phyloP scores from a whole-genome alignment of 2,888 invertebrate species.

The Salticus scenicus region DNA sequence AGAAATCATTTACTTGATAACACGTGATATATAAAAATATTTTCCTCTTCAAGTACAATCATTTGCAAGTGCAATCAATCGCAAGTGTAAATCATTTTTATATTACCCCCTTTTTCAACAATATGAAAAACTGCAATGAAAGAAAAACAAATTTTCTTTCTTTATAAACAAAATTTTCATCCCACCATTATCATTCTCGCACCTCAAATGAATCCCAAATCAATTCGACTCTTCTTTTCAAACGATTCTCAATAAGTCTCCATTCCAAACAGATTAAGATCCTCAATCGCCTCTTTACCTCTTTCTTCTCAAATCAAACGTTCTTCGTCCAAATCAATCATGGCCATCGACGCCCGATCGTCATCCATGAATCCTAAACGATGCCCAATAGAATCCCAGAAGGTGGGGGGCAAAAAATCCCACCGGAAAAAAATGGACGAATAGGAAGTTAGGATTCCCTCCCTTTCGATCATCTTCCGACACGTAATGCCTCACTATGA shows the following conservation, averaged over 20 bases:
- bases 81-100: too few species aligned
- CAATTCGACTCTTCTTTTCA: not conserved
- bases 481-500: conserved; percentile 65
- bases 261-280: conserved; percentile 18
- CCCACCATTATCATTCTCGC: too few species aligned
- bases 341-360: conserved; percentile 43
- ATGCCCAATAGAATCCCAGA: conserved; percentile 40
- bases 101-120: too few species aligned
- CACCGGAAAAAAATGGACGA: conserved; percentile 27
- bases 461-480: conserved; percentile 35
- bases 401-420: conserved; percentile 8
- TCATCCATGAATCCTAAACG: conserved; percentile 61
- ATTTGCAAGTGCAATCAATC: too few species aligned
- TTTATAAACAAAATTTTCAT: too few species aligned
- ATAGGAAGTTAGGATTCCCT: conserved; percentile 39
- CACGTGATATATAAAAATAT: too few species aligned
- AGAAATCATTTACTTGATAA: too few species aligned
- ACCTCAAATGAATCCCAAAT: too few species aligned
- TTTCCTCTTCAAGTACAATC: too few species aligned
- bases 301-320: conserved; percentile 30
- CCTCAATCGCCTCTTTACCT: not conserved
- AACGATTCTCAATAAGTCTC: not conserved
- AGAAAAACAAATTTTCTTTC: too few species aligned
- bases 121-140: too few species aligned
- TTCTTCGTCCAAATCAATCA: conserved; percentile 45